phyloP scores from a whole-genome alignment of 92 coral and sea anemone species.

The Zoanthus gigantus region DNA sequence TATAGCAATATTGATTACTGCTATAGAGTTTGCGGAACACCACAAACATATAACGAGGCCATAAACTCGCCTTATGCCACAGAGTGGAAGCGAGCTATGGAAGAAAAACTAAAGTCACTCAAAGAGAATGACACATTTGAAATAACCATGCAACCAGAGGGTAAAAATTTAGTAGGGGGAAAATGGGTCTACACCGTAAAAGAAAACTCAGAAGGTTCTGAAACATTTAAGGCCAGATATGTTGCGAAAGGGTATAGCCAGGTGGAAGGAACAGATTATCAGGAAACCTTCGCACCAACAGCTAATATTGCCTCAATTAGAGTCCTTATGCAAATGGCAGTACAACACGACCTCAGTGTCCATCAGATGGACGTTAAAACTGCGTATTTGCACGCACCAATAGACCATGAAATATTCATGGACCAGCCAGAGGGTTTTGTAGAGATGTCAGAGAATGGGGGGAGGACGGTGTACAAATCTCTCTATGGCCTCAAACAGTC shows the following conservation, averaged over 20 bases:
- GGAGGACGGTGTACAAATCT: conserved; percentile 48
- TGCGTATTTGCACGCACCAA: conserved; percentile 32
- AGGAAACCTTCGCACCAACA: not conserved
- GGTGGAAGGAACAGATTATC: not conserved
- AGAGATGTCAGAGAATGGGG: conserved; percentile 21
- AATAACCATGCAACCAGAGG: conserved; percentile 12
- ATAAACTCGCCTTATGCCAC: conserved; percentile 36
- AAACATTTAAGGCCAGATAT: conserved; percentile 25
- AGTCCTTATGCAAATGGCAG: not conserved
- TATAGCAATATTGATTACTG: conserved; percentile 24
- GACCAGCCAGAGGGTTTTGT: conserved; percentile 56
- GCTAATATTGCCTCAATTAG: not conserved
- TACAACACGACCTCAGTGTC: conserved; percentile 12
- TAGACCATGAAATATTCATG: conserved; percentile 45
- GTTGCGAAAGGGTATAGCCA: conserved; percentile 30
- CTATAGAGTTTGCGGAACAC: conserved; percentile 28
- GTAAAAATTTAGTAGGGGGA: conserved; percentile 19
- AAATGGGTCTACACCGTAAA: not conserved
- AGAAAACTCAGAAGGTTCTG: conserved; percentile 16
- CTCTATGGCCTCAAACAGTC: conserved; percentile 53
- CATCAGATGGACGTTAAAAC: conserved; percentile 64
- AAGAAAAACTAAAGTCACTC: conserved; percentile 39
- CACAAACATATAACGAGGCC: conserved; percentile 30
- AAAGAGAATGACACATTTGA: conserved; percentile 48
- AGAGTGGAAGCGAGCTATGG: conserved; percentile 53